These are phyloP conservation scores for Xestia rhomboidea DNA, from an alignment of 2,888 invertebrate genomes.

Conservation along the genomic window DNA sequence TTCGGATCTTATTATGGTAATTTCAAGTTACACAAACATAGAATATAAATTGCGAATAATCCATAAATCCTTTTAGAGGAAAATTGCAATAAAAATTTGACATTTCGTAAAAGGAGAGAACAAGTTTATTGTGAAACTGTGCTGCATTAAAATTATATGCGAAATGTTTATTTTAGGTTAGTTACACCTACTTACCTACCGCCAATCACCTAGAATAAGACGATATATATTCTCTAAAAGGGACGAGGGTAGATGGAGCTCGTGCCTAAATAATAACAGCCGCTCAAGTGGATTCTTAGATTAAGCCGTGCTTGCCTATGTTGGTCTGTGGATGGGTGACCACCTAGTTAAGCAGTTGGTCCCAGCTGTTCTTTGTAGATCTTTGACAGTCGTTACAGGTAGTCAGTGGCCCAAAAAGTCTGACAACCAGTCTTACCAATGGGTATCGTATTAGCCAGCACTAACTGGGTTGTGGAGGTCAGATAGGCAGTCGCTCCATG, in stretches of 20 bases:
- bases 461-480: too few species aligned
- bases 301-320: too few species aligned
- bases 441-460: too few species aligned
- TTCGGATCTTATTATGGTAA: constrained; percentile 3
- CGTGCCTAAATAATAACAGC: too few species aligned
- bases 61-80: constrained; percentile 33
- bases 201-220: not conserved
- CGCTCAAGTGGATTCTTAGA: too few species aligned
- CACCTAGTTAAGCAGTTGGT: too few species aligned
- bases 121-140: constrained; percentile 35
- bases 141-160: constrained; percentile 17
- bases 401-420: too few species aligned
- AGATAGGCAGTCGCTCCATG: too few species aligned
- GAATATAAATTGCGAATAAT: not conserved
- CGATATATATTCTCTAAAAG: not conserved
- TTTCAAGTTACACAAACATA: constrained; percentile 11
- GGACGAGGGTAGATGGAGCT: not conserved
- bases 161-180: not conserved
- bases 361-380: too few species aligned
- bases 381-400: too few species aligned
- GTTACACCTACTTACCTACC: constrained; percentile 17
- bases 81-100: constrained; percentile 54
- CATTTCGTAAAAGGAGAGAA: constrained; percentile 58
- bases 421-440: too few species aligned
- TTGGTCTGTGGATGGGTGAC: too few species aligned